Evolutionary conservation across 2,113 vertebrate genomes (phyloP).

Genomic region (Martes martes): DNA sequence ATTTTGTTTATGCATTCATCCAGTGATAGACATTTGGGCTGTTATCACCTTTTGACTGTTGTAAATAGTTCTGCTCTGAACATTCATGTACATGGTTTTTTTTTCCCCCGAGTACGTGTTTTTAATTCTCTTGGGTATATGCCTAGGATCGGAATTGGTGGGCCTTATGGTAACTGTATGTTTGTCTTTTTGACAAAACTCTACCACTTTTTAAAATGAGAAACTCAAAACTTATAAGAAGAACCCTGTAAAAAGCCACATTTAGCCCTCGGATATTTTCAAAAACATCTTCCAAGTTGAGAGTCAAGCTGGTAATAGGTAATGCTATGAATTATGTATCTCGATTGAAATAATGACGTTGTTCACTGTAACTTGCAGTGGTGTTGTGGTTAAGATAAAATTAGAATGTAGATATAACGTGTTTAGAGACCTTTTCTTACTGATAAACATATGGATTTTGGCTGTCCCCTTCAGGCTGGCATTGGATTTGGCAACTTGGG

Average conservation of each 20-base stretch:
- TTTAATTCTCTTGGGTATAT: not conserved
- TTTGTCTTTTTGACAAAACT: not conserved
- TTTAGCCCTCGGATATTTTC: not conserved
- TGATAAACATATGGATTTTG: not conserved
- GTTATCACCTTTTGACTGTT: not conserved
- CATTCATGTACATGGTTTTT: not conserved
- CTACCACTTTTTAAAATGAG: constrained; percentile 32
- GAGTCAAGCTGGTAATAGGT: not conserved
- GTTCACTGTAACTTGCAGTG: not conserved
- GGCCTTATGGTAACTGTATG: not conserved
- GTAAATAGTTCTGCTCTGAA: not conserved
- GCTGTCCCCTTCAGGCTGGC: not conserved
- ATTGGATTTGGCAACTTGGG: constrained; percentile 33
- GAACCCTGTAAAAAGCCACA: not conserved
- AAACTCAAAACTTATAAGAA: not conserved
- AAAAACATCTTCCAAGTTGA: not conserved
- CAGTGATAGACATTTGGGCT: not conserved
- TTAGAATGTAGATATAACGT: not conserved
- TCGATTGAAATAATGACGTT: not conserved
- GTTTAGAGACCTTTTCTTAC: constrained; percentile 5
- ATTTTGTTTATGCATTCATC: not conserved
- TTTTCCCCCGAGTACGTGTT: not conserved
- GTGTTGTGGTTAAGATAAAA: not conserved
- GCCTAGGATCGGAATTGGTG: not conserved
- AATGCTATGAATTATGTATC: not conserved